phyloP scores from a whole-genome alignment of 2,888 invertebrate genomes.

The Cataglyphis rosenhaueri region DNA sequence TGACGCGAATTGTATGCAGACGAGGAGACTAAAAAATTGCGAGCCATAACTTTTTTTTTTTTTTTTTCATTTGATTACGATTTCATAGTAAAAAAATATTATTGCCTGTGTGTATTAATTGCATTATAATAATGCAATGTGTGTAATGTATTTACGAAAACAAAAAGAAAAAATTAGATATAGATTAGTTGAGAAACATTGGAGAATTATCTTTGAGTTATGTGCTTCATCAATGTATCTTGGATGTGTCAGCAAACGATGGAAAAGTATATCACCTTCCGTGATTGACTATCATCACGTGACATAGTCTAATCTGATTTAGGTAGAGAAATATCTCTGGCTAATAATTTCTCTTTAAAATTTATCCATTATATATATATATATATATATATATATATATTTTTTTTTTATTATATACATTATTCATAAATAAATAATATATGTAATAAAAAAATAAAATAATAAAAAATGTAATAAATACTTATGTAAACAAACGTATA shows the following conservation, averaged over 20 bases:
- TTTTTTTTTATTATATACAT: too few relatives aligned
- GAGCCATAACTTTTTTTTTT: neutral
- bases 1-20: conserved; percentile 7
- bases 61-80: neutral
- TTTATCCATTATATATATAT: neutral
- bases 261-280: neutral
- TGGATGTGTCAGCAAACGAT: neutral
- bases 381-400: neutral
- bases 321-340: neutral
- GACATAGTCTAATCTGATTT: neutral
- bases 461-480: neutral
- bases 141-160: neutral
- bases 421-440: too few relatives aligned
- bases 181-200: neutral
- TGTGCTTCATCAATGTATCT: neutral
- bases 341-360: neutral
- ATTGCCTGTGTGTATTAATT: neutral
- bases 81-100: neutral
- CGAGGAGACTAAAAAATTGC: neutral
- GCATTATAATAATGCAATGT: neutral
- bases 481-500: neutral
- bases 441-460: too few relatives aligned
- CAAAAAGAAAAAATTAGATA: neutral
- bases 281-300: neutral
- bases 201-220: neutral